These are phyloP conservation scores for Danaus plexippus DNA, from an alignment of 1,140 invertebrate species.

Conservation along the genomic window DNA sequence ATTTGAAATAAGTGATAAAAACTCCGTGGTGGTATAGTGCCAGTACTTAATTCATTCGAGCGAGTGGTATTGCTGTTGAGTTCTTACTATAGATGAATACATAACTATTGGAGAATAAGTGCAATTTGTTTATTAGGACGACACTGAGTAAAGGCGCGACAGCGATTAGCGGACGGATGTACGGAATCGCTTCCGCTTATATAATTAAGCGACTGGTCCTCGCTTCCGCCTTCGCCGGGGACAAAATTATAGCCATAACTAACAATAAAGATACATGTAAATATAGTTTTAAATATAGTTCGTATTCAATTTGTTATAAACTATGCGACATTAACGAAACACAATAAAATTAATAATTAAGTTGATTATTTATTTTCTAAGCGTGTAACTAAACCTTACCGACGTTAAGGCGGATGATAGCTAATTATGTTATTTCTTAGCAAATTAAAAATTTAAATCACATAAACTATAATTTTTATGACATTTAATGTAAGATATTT, in stretches of 20 bases:
- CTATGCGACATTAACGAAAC: conserved; percentile 14
- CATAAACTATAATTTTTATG: conserved; percentile 20
- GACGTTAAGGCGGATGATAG: conserved; percentile 20
- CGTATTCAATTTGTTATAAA: conserved; percentile 21
- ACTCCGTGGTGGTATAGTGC: conserved; percentile 17
- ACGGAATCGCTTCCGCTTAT: too few relatives aligned
- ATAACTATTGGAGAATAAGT: conserved; percentile 15
- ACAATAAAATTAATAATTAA: conserved; percentile 20
- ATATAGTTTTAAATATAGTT: conserved; percentile 18
- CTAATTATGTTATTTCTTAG: conserved; percentile 18
- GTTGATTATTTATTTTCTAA: conserved; percentile 22
- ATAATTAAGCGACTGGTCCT: too few relatives aligned
- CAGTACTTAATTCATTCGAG: conserved; percentile 19
- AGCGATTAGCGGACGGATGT: too few relatives aligned
- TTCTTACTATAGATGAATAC: too few relatives aligned
- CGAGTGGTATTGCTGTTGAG: too few relatives aligned
- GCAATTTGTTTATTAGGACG: conserved; percentile 23
- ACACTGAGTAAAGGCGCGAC: neutral
- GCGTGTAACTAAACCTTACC: conserved; percentile 19
- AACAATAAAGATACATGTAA: conserved; percentile 13
- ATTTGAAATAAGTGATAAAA: conserved; percentile 18
- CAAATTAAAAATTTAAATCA: conserved; percentile 14
- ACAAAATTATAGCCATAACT: conserved; percentile 16
- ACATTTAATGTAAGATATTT: conserved; percentile 12
- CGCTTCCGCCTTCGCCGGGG: too few relatives aligned